Conservation (phyloP, 2,797 vertebrate genomes). For the Choloepus didactylus region DNA sequence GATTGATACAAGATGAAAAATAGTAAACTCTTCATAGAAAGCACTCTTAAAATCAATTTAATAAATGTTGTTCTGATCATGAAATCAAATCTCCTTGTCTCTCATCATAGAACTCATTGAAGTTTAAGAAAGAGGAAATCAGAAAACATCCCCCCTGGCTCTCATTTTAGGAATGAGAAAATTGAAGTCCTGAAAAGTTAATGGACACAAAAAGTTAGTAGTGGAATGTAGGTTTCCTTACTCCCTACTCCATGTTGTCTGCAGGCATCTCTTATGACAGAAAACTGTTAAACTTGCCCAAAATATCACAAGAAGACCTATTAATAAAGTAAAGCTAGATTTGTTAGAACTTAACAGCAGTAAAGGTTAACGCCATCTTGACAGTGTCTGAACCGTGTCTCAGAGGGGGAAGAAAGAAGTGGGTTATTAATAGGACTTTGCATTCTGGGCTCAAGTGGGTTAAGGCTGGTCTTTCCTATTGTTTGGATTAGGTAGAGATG, state of each 20-base stretch:
- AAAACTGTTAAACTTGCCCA: neutral
- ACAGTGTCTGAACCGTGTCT: neutral
- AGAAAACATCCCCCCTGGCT: neutral
- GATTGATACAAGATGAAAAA: neutral
- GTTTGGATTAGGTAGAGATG: neutral
- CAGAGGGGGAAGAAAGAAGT: neutral
- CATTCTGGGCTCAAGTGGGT: neutral
- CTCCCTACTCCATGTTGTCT: neutral
- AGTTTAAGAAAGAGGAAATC: neutral
- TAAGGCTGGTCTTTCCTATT: neutral
- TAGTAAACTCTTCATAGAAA: neutral
- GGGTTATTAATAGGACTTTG: neutral
- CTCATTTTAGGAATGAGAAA: neutral
- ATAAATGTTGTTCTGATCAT: neutral
- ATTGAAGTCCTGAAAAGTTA: neutral
- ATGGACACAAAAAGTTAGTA: neutral
- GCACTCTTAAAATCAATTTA: neutral
- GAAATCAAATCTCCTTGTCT: neutral
- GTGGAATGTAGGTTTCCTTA: neutral
- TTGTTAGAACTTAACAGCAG: neutral
- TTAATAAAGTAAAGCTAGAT: neutral
- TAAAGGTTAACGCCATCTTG: neutral
- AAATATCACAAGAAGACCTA: neutral
- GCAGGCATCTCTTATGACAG: neutral
- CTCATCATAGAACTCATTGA: neutral